Base-by-base conservation (phyloP, 37 sponge, comb jelly and placozoan genomes). In the Chondrosia reniformis region DNA sequence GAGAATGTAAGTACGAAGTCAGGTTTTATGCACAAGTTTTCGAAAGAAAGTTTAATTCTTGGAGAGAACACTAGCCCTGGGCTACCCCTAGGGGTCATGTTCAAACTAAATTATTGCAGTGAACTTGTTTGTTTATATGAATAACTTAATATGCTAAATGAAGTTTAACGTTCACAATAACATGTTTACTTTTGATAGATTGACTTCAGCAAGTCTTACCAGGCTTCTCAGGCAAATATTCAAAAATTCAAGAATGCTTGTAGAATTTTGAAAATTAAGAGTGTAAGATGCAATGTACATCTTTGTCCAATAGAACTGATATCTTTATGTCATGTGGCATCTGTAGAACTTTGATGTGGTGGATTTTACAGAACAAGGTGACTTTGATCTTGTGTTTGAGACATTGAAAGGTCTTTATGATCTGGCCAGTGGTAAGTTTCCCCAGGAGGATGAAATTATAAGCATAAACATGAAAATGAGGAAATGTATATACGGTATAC, bases 201-300 rank as follows among this genome's bases (percentile, higher is more conserved):
- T 32, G 83, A 83, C 55, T 76, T 64, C 32, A 83, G 72, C 17
- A 42, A 80, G 24, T 43, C 80, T 15, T 76, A 78, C 65, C 65
- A 54, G 17, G 77, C 79, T 28, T 79, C 87, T n/a, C 82, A 86
- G 73, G 81, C 80, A 43, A 91, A 91, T 57, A 76, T 91, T 30
- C 57, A 80, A 56, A 67, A 88, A 13, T 91, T 91, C 63, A 73
- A 86, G 44, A 84, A 83, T 32, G 87, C 84, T 38, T 91, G 91
- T 73, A 83, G 63, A 8, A 67, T 43, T 24, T 84, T 91, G 19
- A 84, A 83, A 46, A 57, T 91, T 17, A 83, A 86, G 30, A 76
- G 80, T 83, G 91, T 85, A 66, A 30, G 65, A 13, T 13, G 22
- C 9, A 56, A 56, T 28, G n/a, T 28, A 56, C 27, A 28, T 6